Evolutionary conservation across 1,140 invertebrate species (phyloP).

Genomic region (Orius laevigatus): DNA sequence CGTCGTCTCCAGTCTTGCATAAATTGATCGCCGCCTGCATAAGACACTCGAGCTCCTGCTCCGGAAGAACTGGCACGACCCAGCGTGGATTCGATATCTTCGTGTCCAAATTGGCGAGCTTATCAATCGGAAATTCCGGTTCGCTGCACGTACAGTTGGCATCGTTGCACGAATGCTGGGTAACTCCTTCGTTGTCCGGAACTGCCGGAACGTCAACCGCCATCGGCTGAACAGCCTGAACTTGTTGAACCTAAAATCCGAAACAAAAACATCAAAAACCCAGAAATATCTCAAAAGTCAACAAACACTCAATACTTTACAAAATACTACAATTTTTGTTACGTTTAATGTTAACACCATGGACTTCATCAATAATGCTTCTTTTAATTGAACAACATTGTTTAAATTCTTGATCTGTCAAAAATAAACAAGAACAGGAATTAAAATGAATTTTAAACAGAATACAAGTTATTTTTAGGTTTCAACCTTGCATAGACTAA

Average conservation of each 20-base stretch:
- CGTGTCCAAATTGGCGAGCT: constrained; percentile 76
- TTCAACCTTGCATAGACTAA: background rate
- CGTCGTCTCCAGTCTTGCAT: constrained; percentile 67
- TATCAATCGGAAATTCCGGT: constrained; percentile 61
- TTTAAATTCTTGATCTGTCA: no score
- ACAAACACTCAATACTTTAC: no score
- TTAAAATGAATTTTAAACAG: no score
- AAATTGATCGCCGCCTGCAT: constrained; percentile 78
- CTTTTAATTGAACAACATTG: no score
- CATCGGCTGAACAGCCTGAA: no score
- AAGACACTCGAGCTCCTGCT: constrained; percentile 86
- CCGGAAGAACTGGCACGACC: constrained; percentile 92
- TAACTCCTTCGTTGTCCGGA: background rate
- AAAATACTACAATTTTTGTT: no score
- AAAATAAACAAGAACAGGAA: no score
- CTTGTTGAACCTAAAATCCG: no score
- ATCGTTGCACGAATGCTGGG: constrained; percentile 8
- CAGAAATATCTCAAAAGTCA: no score
- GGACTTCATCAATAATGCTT: no score
- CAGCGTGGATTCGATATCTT: constrained; percentile 89
- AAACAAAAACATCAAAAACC: no score
- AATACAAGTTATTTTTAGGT: background rate
- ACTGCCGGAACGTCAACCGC: background rate
- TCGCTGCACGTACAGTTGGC: constrained; percentile 15
- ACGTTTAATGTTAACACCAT: no score